Base-by-base conservation (phyloP, 2,797 vertebrate genomes). In the Limosa lapponica region DNA sequence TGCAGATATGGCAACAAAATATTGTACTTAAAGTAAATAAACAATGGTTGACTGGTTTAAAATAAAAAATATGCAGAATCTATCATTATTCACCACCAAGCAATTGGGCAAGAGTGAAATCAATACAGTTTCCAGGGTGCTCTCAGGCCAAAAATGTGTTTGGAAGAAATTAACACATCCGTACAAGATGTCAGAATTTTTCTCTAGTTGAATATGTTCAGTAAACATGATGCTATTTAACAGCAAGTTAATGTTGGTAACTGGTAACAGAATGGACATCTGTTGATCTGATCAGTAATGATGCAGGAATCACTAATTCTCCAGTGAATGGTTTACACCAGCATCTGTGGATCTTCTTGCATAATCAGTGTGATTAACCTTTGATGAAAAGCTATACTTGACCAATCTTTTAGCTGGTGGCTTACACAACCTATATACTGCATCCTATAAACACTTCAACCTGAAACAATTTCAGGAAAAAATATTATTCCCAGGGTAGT, bases 401-500 rank as follows among this genome's bases (percentile, higher is more conserved):
- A 52, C 27, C 52, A 55, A 0, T 23, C 44, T 93, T 84, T 72
- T 48, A 51, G 48, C 49, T 6, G 16, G 49, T 66, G 62, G 67
- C 52, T 58, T 72, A 86, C 13, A 36, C 37, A 72, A 16, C 82
- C 51, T 74, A 19, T 72, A 58, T 84, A 74, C 10, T 34, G 54
- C 39, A 16, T 87, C 69, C 79, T 88, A 46, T 75, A 94, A 96
- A 91, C 81, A 82, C 61, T 88, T 96, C 61, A 85, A 74, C 88
- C 71, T 79, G 89, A 74, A 94, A 88, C 43, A 83, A 57, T 83
- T 93, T 95, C 54, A 34, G 74, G 54, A 93, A 94, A 95, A 95
- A 95, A 91, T 89, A 91, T 82, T 93, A 87, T 95, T 96, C 89
- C 93, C 92, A 37, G 14, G 59, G n/a, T 62, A 69, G 49, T 34